These are phyloP conservation scores for Taenioides sp. DNA, from an alignment of 2,797 vertebrate species.

Conservation along the genomic window DNA sequence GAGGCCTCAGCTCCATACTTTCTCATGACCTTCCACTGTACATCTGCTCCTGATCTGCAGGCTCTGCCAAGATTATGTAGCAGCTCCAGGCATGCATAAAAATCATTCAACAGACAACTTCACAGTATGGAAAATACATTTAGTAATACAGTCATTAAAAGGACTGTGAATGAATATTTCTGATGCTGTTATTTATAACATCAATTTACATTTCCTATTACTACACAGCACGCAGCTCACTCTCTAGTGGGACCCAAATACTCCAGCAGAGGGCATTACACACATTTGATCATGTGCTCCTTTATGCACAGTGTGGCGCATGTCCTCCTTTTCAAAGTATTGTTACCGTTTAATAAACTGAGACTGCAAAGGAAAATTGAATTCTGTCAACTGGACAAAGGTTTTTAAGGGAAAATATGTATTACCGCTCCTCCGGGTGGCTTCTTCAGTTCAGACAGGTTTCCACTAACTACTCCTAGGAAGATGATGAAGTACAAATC, in stretches of 20 bases:
- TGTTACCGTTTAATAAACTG: background rate
- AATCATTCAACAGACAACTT: background rate
- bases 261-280: conserved; percentile 1
- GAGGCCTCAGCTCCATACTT: background rate
- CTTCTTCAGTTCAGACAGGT: no score
- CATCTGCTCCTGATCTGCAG: conserved; percentile 3
- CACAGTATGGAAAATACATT: background rate
- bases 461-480: no score
- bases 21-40: conserved; percentile 1
- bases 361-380: no score
- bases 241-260: background rate
- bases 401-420: no score
- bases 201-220: no score
- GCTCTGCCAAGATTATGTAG: background rate
- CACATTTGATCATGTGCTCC: background rate
- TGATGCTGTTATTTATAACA: no score
- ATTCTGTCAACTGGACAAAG: no score
- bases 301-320: background rate
- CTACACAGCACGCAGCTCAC: background rate
- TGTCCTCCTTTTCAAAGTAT: background rate
- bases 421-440: no score
- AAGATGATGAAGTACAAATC: no score
- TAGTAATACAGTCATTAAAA: background rate
- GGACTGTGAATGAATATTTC: background rate
- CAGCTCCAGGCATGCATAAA: background rate